phyloP scores from a whole-genome alignment of 2,888 invertebrate species.

The Leptinotarsa rubiginosa region DNA sequence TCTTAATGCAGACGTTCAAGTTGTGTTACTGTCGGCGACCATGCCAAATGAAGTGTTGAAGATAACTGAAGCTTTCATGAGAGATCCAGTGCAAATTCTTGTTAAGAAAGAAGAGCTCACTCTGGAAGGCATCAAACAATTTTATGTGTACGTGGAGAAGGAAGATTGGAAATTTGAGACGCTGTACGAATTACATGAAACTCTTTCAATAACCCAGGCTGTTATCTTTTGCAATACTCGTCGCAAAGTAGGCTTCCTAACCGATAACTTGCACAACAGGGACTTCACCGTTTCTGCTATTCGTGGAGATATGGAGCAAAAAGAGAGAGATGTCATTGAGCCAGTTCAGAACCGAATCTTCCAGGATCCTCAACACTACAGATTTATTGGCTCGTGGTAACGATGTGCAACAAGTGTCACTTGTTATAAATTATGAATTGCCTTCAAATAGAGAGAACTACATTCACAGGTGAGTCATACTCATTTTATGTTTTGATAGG shows the following conservation, averaged over 20 bases:
- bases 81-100: too few species aligned
- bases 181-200: conserved; percentile 97
- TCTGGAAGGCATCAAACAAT: too few species aligned
- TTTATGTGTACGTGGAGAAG: conserved; percentile 81
- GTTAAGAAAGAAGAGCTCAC: too few species aligned
- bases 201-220: conserved; percentile 68
- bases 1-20: too few species aligned
- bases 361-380: too few species aligned
- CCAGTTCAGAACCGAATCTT: conserved; percentile 98
- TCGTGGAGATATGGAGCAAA: conserved; percentile 99
- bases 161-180: conserved; percentile 97
- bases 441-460: conserved; percentile 99
- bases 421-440: too few species aligned
- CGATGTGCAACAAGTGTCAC: too few species aligned
- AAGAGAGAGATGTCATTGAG: conserved; percentile 97
- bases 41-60: too few species aligned
- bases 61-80: too few species aligned
- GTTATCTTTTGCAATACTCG: conserved; percentile 99
- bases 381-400: too few species aligned
- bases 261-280: conserved; percentile 92
- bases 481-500: too few species aligned
- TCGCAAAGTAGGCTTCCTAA: conserved; percentile 95
- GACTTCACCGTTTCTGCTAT: conserved; percentile 99
- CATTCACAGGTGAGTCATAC: conserved; percentile 89
- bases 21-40: too few species aligned